Evolutionary conservation across 1,140 invertebrate species (phyloP).

Genomic region (Bathynomus jamesi): DNA sequence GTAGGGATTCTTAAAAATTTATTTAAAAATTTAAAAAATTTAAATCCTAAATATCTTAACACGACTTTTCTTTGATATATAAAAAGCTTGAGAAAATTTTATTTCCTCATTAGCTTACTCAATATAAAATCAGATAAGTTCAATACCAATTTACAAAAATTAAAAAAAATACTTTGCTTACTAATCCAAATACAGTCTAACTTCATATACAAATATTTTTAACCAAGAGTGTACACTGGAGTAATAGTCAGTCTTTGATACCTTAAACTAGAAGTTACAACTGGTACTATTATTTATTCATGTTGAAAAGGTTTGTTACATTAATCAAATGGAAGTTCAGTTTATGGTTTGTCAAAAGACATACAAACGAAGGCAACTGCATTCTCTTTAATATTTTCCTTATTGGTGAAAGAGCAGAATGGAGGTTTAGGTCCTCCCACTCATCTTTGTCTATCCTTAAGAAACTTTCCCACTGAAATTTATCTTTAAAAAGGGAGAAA

Average conservation of each 20-base stretch:
- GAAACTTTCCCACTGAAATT: background rate
- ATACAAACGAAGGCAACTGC: background rate
- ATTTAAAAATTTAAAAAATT: too few relatives aligned
- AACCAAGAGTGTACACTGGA: background rate
- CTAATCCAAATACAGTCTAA: background rate
- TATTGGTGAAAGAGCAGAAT: background rate
- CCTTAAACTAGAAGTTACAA: background rate
- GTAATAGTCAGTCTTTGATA: background rate
- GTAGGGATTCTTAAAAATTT: too few relatives aligned
- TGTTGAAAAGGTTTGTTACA: background rate
- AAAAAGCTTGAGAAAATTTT: too few relatives aligned
- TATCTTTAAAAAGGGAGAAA: background rate
- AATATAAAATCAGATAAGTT: too few relatives aligned
- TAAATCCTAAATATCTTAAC: too few relatives aligned
- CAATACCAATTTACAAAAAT: background rate
- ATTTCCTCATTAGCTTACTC: too few relatives aligned
- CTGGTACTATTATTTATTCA: background rate
- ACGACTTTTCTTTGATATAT: too few relatives aligned
- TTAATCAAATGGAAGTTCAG: background rate
- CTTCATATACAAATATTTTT: too few relatives aligned
- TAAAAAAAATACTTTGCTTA: background rate
- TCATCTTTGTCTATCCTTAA: background rate
- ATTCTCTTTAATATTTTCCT: background rate
- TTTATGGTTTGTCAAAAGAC: background rate
- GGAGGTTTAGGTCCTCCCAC: background rate